phyloP scores from a whole-genome alignment of 1,140 invertebrate species.

The Cherax quadricarinatus region DNA sequence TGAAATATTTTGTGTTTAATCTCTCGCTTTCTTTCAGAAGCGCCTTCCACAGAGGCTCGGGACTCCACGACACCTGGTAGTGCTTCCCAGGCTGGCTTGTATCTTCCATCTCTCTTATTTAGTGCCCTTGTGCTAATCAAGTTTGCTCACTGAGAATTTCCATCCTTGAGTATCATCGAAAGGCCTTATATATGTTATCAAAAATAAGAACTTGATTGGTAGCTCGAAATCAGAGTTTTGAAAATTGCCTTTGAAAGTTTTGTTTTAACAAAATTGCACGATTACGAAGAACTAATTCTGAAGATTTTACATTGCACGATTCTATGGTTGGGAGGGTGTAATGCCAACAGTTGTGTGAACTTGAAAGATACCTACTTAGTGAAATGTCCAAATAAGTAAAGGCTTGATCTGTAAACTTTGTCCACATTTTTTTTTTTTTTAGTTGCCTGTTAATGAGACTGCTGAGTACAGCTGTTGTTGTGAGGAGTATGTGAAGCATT shows the following conservation, averaged over 20 bases:
- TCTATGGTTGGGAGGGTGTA: too few relatives aligned
- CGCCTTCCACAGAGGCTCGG: neutral
- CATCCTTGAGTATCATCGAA: conserved; percentile 16
- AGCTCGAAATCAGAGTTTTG: neutral
- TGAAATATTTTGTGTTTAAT: too few relatives aligned
- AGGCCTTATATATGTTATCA: conserved; percentile 16
- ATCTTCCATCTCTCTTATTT: neutral
- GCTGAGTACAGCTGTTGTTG: too few relatives aligned
- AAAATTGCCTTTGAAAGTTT: neutral
- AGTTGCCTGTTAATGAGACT: too few relatives aligned
- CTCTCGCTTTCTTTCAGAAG: neutral
- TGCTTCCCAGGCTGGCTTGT: neutral
- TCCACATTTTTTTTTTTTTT: too few relatives aligned
- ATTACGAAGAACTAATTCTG: too few relatives aligned
- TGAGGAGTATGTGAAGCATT: too few relatives aligned
- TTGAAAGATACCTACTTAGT: too few relatives aligned
- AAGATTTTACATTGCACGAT: too few relatives aligned
- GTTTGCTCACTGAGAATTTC: neutral
- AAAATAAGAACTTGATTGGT: neutral
- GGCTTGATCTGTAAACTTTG: too few relatives aligned
- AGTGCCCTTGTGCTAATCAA: conserved; percentile 5
- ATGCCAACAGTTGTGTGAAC: too few relatives aligned
- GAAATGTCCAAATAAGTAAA: too few relatives aligned
- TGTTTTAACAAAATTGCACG: neutral
- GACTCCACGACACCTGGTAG: neutral